These are phyloP conservation scores for Dasyornis broadbenti DNA, from an alignment of 2,113 vertebrate genomes.

Conservation along the genomic window DNA sequence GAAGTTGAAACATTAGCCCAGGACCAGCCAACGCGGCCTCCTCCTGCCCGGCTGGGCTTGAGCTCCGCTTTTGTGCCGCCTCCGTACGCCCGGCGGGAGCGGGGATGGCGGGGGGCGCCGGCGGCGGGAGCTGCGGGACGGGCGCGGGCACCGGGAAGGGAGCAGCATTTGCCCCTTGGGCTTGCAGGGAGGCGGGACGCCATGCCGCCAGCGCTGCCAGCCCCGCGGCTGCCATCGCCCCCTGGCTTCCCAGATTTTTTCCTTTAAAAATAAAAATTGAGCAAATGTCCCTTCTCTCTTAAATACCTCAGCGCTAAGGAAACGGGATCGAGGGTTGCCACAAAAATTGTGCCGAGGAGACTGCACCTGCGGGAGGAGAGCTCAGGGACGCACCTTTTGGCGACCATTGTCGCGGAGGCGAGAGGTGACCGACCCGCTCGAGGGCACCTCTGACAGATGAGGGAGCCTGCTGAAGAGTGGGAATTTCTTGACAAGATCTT, in stretches of 20 bases:
- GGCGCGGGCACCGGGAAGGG: not conserved
- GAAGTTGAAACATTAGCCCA: not conserved
- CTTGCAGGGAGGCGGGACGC: rapidly evolving
- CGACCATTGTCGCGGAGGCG: rapidly evolving
- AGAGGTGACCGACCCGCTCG: not conserved
- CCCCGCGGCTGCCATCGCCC: not conserved
- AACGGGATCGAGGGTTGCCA: not conserved
- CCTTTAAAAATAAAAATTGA: not conserved
- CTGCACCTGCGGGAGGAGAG: not conserved
- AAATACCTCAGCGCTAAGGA: not conserved
- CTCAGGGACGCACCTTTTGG: too few species aligned
- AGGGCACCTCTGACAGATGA: not conserved
- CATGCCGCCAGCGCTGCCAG: not conserved
- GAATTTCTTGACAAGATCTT: not conserved
- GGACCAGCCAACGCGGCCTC: not conserved
- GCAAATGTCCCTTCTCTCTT: not conserved
- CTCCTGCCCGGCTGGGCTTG: too few species aligned
- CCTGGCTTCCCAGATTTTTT: not conserved
- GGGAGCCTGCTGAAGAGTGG: not conserved
- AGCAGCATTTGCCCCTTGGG: rapidly evolving
- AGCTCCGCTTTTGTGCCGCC: not conserved
- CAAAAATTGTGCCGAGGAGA: not conserved
- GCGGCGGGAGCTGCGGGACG: not conserved
- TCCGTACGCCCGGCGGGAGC: rapidly evolving
- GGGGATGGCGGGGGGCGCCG: too few species aligned